Evolutionary conservation across 2,797 vertebrate species (phyloP), one percentile per base, ranked within the genome.

Genomic region (Gouania willdenowi): DNA sequence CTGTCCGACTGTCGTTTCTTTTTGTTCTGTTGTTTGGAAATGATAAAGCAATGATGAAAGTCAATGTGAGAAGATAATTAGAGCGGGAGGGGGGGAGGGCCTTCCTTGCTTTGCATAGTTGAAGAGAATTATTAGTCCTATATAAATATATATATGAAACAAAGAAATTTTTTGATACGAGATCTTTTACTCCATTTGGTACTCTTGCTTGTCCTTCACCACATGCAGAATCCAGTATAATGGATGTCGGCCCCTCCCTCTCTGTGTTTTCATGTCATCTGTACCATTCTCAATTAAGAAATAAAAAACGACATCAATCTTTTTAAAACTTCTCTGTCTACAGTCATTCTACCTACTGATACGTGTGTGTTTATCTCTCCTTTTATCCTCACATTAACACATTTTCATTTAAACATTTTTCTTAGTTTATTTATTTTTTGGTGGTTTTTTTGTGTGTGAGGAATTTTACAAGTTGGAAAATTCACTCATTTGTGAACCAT

Each of bases 121-220:
- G 82, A 79, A 83, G 73, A 86, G 74, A 85, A 87, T 82, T 81
- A 83, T 82, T 78, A 85, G 78, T 84, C 77, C 75, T 84, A 81
- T 83, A 86, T 82, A 84, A 82, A 86, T 87, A 83, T 84, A 83
- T 82, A 85, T 82, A 80, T 83, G 71, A 71, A 59, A 70, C 68
- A 70, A 59, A 48, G 35, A 54, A 49, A 70, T 77, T 88, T n/a
- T 88, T 91, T 89, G 83, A 89, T 90, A 88, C 84, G 26, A 74
- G 81, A 81, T 85, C 79, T 82, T 89, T 84, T 77, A 80, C 77
- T 86, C 71, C 79, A 78, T 88, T 87, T 92, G 88, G 85, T 88
- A 93, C 83, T 84, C 71, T 92, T 87, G 88, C 67, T 77, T 69
- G 56, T 64, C 62, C 59, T 21, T 40, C 26, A 15, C 35, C 41